Percentiles rank a stretch among this genome's conserved stretches.
Evolutionary conservation across 2,797 vertebrate species (phyloP).

Genomic region (Oreochromis grahami): DNA sequence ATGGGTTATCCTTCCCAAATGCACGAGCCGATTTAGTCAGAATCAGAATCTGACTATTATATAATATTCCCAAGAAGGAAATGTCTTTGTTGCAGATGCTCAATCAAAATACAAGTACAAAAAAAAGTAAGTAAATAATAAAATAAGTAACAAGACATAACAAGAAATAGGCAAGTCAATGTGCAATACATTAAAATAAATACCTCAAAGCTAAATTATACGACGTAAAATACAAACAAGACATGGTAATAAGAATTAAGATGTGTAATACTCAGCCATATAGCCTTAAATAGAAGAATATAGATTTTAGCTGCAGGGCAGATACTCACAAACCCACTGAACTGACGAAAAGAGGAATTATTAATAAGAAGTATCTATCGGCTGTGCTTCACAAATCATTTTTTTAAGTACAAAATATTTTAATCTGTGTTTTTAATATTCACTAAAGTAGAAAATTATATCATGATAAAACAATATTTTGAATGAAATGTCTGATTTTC

Average conservation of each 20-base stretch:
- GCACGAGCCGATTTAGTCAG: not conserved
- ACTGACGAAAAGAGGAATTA: not conserved
- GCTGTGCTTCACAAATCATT: not conserved
- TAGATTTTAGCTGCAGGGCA: not conserved
- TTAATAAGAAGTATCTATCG: not conserved
- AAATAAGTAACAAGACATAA: not conserved
- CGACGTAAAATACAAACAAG: not conserved
- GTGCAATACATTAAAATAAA: not conserved
- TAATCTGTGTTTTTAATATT: not conserved
- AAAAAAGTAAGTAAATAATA: not conserved
- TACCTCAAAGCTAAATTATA: not conserved
- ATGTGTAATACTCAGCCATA: not conserved
- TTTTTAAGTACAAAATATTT: not conserved
- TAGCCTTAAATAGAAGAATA: not conserved
- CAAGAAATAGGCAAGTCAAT: not conserved
- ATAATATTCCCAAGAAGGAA: not conserved
- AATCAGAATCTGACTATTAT: not conserved
- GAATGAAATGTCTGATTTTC: not conserved
- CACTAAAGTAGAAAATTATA: not conserved
- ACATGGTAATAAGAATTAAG: too few species aligned
- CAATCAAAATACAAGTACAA: not conserved
- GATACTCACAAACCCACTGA: not conserved
- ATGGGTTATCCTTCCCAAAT: not conserved
- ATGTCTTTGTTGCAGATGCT: accelerated
- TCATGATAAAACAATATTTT: accelerated